Evolutionary conservation across 2,113 vertebrate species (phyloP).

Genomic region (Cyanoramphus novaezelandiae): DNA sequence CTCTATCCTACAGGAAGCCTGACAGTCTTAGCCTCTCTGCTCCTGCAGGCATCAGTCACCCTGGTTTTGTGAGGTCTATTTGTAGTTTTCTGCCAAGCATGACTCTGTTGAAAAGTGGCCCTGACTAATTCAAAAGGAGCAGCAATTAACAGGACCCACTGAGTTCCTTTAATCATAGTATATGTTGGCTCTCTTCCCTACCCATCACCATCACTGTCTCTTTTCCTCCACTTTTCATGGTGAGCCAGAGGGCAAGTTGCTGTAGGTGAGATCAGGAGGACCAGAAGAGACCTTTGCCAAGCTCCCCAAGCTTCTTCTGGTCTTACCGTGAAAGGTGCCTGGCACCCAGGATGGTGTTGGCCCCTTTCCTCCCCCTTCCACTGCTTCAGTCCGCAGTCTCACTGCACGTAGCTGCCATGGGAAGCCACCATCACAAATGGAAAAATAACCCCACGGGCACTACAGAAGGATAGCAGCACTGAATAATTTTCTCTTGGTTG

Average conservation of each 20-base stretch:
- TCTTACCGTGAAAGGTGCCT: not conserved
- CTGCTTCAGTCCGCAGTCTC: not conserved
- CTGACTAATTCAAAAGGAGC: not conserved
- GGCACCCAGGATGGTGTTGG: rapidly evolving
- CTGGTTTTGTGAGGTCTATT: not conserved
- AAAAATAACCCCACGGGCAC: not conserved
- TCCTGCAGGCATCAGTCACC: not conserved
- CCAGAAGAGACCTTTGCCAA: not conserved
- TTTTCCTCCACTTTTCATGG: not conserved
- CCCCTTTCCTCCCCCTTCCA: not conserved
- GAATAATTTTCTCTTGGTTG: not conserved
- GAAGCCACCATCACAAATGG: not conserved
- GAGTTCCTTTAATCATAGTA: not conserved
- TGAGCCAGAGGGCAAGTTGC: not conserved
- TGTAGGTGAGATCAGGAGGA: not conserved
- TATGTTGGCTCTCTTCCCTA: not conserved
- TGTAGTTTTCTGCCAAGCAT: not conserved
- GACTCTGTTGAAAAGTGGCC: not conserved
- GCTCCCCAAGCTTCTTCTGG: not conserved
- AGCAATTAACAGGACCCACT: not conserved
- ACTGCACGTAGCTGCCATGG: not conserved
- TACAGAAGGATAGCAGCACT: not conserved
- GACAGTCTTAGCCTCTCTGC: not conserved
- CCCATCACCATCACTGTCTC: not conserved
- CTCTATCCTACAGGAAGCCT: not conserved